Evolutionary conservation across 1,140 invertebrate species (phyloP), one percentile per base, ranked within the genome.

Genomic region (Polypedilum pembai): DNA sequence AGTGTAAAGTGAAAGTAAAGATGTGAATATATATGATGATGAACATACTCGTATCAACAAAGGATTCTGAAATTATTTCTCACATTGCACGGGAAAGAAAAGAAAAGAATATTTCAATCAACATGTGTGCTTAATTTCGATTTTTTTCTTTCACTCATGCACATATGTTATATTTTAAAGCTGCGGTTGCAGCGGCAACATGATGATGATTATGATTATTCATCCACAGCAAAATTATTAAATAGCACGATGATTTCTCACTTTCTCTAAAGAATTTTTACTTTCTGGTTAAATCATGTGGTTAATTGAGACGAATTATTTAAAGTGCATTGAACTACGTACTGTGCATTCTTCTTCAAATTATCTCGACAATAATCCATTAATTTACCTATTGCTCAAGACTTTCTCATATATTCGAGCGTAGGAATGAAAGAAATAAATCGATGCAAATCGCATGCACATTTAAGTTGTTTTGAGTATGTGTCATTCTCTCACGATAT

Each of bases 261-360:
- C 45, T 56, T 56, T 56, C 45, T 56, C 45, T 56, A 56, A 56
- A 56, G 45, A 56, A 56, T 56, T 56, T 56, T 56, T 56, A 56
- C 45, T 56, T 56, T 56, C 45, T 56, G 45, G 45, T 56, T 56
- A 56, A 56, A 12, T 56, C 12, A 56, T 56, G 45, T 12, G 45
- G n/a, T 45, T 56, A 12, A 56, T n/a, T 56, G 45, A 56, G n/a
- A 56, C 15, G n/a, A 45, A 56, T 56, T 0, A 56, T n/a, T 56
- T 56, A 56, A n/a, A 56, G 45, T 56, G 45, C 45, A 56, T n/a
- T 56, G 45, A 56, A 56, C 45, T 56, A 56, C 1, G 12, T 56
- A 15, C 1, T 56, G 45, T 56, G 45, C 24, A 33, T 33, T 33
- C 24, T 33, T 33, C 24, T 33, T n/a, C n/a, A n/a, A n/a, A n/a